Evolutionary conservation across 2,113 vertebrate genomes (phyloP), one percentile per base, ranked within the genome.

Genomic region (Percopsis transmontana): DNA sequence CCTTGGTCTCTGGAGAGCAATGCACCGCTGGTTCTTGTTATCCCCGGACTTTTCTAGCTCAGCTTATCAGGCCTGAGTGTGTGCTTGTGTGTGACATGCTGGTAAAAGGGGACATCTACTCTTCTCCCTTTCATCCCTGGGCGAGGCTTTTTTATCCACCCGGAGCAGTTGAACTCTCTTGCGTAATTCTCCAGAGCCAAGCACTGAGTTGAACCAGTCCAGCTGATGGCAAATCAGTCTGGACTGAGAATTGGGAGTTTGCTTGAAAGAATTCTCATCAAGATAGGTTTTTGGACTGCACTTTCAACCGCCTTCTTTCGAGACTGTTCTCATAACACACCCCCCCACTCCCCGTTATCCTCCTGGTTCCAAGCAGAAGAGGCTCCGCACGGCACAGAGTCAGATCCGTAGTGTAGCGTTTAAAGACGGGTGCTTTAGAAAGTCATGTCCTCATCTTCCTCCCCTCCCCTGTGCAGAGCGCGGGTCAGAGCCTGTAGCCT

Each of bases 1-100:
- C n/a, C 48, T 57, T 51, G 20, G 38, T 68, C 58, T 57, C 9
- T 18, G 42, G 55, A 62, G 56, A 68, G 48, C 2, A 44, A 67
- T 63, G 60, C 57, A 13, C 55, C 27, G 66, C 60, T 85, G 77
- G 1, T 74, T 81, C 54, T 42, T 50, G 54, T 85, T 67, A 67
- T 76, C 39, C 39, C 11, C 20, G 62, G 51, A 73, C 52, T 47
- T 54, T 66, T 8, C 13, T 40, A 16, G 24, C 8, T 33, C 53
- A 39, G 50, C 15, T 40, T 40, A 57, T 23, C 15, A 1, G n/a
- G 47, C 54, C 60, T n/a, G n/a, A 56, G n/a, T 15, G 41, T 3
- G 20, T 16, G 47, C 47, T 55, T 67, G 60, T 16, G 18, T 77
- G 68, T 80, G 72, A 82, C 23, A 15, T 21, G 62, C 56, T 69